A percentile compares a stretch with the other conserved stretches of the same genome.
Conservation (phyloP, 2,888 invertebrate genomes). For the Tinea semifulvella region DNA sequence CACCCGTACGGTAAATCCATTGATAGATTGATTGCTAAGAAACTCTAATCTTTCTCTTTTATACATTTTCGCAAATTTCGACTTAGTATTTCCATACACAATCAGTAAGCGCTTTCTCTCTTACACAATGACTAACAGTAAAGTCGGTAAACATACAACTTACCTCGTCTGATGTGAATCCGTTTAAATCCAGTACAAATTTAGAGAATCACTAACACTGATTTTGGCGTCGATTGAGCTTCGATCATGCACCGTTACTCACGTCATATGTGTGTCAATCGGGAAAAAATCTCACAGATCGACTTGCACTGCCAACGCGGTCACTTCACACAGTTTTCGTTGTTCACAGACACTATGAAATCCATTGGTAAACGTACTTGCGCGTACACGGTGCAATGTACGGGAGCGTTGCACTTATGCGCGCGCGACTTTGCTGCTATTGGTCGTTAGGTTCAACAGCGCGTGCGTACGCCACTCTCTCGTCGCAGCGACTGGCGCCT, state of each 20-base stretch:
- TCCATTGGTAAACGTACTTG: constrained; percentile 6
- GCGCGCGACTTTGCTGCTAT: constrained; percentile 24
- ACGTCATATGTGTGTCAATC: constrained; percentile 62
- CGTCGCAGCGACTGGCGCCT: constrained; percentile 55
- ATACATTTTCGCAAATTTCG: no score
- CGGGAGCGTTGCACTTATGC: constrained; percentile 25
- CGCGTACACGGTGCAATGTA: constrained; percentile 2
- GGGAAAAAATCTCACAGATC: constrained; percentile 43
- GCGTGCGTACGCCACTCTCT: constrained; percentile 41
- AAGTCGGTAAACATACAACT: constrained; percentile 59
- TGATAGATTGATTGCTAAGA: no score
- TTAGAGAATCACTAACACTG: constrained; percentile 55
- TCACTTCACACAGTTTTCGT: constrained; percentile 6
- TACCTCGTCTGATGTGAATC: constrained; percentile 61
- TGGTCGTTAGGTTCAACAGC: constrained; percentile 2
- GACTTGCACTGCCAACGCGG: not conserved
- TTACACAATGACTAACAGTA: constrained; percentile 64
- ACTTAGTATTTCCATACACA: constrained; percentile 8
- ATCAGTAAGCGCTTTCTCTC: constrained; percentile 22
- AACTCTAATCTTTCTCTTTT: no score
- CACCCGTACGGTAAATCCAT: no score
- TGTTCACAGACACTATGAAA: constrained; percentile 6
- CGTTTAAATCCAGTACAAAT: constrained; percentile 52
- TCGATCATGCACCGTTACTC: constrained; percentile 59
- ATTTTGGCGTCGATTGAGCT: constrained; percentile 57